Evolutionary conservation across 2,888 invertebrate species (phyloP).

Genomic region (Parthenolecanium corni): DNA sequence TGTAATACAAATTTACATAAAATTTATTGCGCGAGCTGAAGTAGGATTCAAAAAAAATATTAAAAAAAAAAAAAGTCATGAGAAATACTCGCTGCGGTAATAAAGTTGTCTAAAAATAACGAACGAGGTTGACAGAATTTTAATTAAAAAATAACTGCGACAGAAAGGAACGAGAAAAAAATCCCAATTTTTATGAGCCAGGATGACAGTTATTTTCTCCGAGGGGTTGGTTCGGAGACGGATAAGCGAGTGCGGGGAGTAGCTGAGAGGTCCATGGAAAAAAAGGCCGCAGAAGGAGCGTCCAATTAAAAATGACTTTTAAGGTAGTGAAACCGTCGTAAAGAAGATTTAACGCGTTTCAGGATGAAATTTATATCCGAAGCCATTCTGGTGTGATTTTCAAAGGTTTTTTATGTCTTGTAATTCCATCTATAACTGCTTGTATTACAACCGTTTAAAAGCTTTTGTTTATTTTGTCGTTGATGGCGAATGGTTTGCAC

Average conservation of each 20-base stretch:
- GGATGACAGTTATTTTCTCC: conserved; percentile 11
- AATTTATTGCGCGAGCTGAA: too few species aligned
- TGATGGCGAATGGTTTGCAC: neutral
- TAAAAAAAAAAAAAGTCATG: neutral
- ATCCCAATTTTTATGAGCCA: conserved; percentile 10
- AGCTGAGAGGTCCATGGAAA: neutral
- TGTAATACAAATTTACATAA: too few species aligned
- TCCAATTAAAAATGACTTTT: conserved; percentile 22
- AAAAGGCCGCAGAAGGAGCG: conserved; percentile 7
- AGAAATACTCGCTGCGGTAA: conserved; percentile 13
- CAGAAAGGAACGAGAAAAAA: neutral
- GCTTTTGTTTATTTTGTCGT: neutral
- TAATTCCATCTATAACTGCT: conserved; percentile 10
- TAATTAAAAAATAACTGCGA: conserved; percentile 17
- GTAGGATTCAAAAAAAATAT: too few species aligned
- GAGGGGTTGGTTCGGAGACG: too few species aligned
- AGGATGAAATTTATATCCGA: conserved; percentile 12
- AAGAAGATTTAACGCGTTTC: conserved; percentile 20
- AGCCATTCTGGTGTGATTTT: conserved; percentile 17
- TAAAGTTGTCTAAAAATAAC: conserved; percentile 21
- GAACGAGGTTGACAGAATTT: conserved; percentile 24
- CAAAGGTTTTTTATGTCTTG: conserved; percentile 21
- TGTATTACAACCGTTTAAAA: conserved; percentile 10
- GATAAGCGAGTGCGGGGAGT: conserved; percentile 1
- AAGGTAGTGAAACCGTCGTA: conserved; percentile 21